Evolutionary conservation across 2,797 vertebrate genomes (phyloP), one percentile per base, ranked within the genome.

Genomic region (Anableps anableps): DNA sequence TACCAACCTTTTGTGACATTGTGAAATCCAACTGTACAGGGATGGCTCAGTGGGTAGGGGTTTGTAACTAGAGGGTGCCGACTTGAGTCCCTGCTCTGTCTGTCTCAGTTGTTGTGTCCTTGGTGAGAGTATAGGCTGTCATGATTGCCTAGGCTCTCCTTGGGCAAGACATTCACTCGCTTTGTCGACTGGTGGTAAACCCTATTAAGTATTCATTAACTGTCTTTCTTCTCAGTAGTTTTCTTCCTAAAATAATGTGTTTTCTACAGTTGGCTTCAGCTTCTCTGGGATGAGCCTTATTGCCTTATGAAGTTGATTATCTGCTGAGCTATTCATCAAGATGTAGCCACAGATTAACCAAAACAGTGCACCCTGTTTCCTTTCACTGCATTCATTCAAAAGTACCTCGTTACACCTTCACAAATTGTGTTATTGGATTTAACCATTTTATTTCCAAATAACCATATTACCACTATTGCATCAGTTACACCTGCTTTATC

Each of bases 271-370:
- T 62, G 70, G 60, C 79, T 82, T 79, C 77, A 66, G 79, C 48
- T 75, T 80, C 62, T 64, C 72, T 51, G 86, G 66, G 62, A 77
- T 75, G 62, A 70, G 78, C 84, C 88, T 72, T 76, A 68, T 73
- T 79, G 55, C 84, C 74, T 88, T 51, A 90, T 23, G 9, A 74
- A 88, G 80, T 88, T 83, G 87, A 80, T 88, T 82, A 89, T 89
- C 84, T 81, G 78, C 73, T 82, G 75, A 92, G 85, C 86, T 80
- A 76, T 84, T 89, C 77, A 66, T 88, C 84, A 84, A 80, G 80
- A 82, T 84, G 76, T 36, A 80, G 82, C 66, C 66, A 71, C 29
- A 73, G 77, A 80, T 80, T 72, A 50, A 62, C 71, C 66, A 81
- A 76, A 78, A 78, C 31, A 80, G 14, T 76, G 45, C 51, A 41